Base-by-base conservation (phyloP, 2,888 invertebrate species). In the Trissonchulus sp. region DNA sequence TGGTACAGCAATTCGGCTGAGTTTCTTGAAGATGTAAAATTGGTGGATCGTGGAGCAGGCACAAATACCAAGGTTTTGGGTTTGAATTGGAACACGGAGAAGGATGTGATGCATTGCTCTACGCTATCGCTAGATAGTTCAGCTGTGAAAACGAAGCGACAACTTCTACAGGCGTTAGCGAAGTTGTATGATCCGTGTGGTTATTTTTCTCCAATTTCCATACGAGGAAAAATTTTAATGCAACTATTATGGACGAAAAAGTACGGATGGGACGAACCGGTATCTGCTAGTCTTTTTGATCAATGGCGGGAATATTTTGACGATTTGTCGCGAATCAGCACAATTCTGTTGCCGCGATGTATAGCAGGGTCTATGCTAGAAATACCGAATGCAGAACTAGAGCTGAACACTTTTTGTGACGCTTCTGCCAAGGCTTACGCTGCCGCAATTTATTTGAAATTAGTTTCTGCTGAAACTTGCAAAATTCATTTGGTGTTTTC, bases 111-210 rank as follows among this genome's bases (percentile, higher is more conserved):
- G n/a, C n/a, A n/a, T n/a, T n/a, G n/a, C n/a, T n/a, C n/a, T n/a
- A n/a, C n/a, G n/a, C n/a, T n/a, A n/a, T n/a, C n/a, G n/a, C n/a
- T n/a, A n/a, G n/a, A n/a, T n/a, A n/a, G n/a, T n/a, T n/a, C n/a
- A n/a, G n/a, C n/a, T n/a, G n/a, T n/a, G n/a, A n/a, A n/a, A n/a
- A 18, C 33, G 15, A 78, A 79, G 65, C 72, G 77, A 3, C 62
- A 63, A 15, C 63, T 79, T 30, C 74, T 80, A 15, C 74, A 77
- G 30, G 18, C 73, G 28, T 73, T 81, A 35, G 74, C 79, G 23
- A 76, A 74, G 18, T 34, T 76, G 0, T 80, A 75, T 65, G 78
- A 82, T 69, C 78, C 79, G 23, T 38, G 65, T 79, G 36, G 80
- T 79, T 65, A 65, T 65, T 65, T 65, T 65, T 65, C 65, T 15